These are phyloP conservation scores for Goniozus legneri DNA, from an alignment of 1,140 invertebrate species.

Conservation along the genomic window DNA sequence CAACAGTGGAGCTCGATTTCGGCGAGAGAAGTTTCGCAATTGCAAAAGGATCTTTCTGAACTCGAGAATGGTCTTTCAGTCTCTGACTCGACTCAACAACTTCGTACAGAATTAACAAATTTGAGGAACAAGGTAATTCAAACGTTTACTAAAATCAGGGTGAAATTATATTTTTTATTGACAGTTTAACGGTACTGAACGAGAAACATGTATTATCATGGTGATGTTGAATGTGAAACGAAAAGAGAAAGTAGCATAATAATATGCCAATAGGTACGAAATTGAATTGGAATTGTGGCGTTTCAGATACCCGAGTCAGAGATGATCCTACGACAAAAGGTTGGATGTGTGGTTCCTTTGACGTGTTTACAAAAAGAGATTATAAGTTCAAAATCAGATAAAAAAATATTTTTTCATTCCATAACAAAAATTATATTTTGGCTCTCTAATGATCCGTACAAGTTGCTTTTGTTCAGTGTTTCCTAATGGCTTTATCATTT, in stretches of 20 bases:
- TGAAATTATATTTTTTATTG: conserved; percentile 3
- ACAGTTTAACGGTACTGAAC: not conserved
- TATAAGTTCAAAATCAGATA: conserved; percentile 11
- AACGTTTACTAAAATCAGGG: not conserved
- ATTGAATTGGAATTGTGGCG: conserved; percentile 50
- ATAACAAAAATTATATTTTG: conserved; percentile 46
- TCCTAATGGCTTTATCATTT: no score
- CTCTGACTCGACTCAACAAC: conserved; percentile 66
- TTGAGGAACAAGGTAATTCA: conserved; percentile 49
- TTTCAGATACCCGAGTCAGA: conserved; percentile 55
- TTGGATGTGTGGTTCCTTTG: conserved; percentile 49
- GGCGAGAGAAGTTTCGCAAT: conserved; percentile 66
- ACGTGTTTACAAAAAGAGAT: conserved; percentile 50
- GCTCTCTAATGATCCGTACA: conserved; percentile 46
- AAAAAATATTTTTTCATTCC: conserved; percentile 33
- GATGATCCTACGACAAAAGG: conserved; percentile 53
- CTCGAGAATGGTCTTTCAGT: conserved; percentile 65
- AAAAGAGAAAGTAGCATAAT: not conserved
- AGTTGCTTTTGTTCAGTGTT: conserved; percentile 44
- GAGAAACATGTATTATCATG: not conserved
- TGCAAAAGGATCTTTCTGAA: conserved; percentile 67
- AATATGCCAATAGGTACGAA: conserved; percentile 14
- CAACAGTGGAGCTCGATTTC: conserved; percentile 72
- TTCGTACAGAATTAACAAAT: conserved; percentile 65
- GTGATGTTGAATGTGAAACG: not conserved